Base-by-base conservation (phyloP, 2,888 invertebrate species). In the Stenchaetothrips biformis region DNA sequence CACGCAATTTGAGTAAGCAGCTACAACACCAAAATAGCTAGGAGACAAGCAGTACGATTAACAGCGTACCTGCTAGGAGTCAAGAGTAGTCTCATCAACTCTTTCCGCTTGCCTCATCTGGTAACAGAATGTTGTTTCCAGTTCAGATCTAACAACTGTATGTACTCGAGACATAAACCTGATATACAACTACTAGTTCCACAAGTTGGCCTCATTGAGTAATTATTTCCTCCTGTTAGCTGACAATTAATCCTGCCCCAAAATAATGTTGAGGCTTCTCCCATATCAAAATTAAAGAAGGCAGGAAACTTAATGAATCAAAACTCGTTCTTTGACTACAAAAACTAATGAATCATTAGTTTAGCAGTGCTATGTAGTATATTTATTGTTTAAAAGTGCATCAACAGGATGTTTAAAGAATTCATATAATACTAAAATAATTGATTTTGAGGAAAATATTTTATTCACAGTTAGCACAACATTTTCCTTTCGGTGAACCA, bases 41-140 rank as follows among this genome's bases (percentile, higher is more conserved):
- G 4, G 18, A 59, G 67, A 74, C 67, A 74, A 74, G 67, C 67
- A 74, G 67, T 74, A 74, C 67, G 67, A 11, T 74, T 21, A 11
- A 21, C 11, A 21, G 67, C 67, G 67, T 74, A 74, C 67, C 67
- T 74, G 67, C 67, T 18, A 59, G 13, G 6, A 18, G 18, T 59
- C 59, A 18, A 16, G 59, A 59, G 59, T 59, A 74, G 67, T 11
- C 4, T 74, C 67, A 74, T 74, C 67, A 74, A 74, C 67, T 74
- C 25, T 74, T 74, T 21, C 67, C 67, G 67, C 21, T 74, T 74
- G 67, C 67, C 67, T 74, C 67, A 74, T 74, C 67, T 74, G 67
- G 67, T 74, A 74, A 74, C 67, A 74, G 11, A 74, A 74, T 74
- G n/a, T 11, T 25, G 21, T 25, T 21, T 21, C 67, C 67, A 74